A percentile compares a stretch with the other conserved stretches of the same genome.
phyloP scores from a whole-genome alignment of 2,888 invertebrate genomes.

The Agonopterix arenella region DNA sequence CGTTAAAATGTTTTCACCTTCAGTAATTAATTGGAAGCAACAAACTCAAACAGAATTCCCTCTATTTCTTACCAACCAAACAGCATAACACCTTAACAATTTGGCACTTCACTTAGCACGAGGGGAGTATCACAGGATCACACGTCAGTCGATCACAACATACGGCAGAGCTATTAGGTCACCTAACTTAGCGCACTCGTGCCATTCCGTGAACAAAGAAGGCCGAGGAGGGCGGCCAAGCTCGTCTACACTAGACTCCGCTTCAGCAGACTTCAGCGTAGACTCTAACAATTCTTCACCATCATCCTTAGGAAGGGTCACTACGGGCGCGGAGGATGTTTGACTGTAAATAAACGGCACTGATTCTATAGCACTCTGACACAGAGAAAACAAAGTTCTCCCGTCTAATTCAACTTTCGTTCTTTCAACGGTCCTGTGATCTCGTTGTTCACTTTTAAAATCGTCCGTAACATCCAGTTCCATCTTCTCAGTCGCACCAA shows the following conservation, averaged over 20 bases:
- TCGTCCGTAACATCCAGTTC: conserved; percentile 12
- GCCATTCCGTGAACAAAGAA: conserved; percentile 91
- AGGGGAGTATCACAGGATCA: conserved; percentile 9
- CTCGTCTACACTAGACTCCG: conserved; percentile 24
- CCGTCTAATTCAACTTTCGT: conserved; percentile 55
- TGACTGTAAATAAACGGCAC: conserved; percentile 42
- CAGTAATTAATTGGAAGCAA: too few relatives aligned
- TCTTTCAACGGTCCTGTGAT: conserved; percentile 60
- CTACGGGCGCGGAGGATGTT: conserved; percentile 38
- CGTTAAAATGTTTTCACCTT: too few relatives aligned
- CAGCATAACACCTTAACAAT: conserved; percentile 3
- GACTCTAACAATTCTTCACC: conserved; percentile 20
- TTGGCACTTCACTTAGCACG: conserved; percentile 17
- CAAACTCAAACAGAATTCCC: background rate
- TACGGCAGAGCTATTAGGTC: conserved; percentile 96
- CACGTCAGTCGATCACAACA: conserved; percentile 92
- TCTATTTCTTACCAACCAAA: background rate
- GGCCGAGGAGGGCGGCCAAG: conserved; percentile 42
- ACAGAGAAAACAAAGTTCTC: conserved; percentile 34
- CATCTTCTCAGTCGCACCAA: conserved; percentile 8
- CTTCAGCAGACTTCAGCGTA: conserved; percentile 13
- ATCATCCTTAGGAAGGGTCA: conserved; percentile 23
- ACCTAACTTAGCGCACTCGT: conserved; percentile 89
- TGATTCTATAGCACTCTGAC: conserved; percentile 22
- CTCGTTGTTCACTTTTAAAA: conserved; percentile 33